Evolutionary conservation across 1,140 invertebrate species (phyloP), one percentile per base, ranked within the genome.

Genomic region (Hirudo medicinalis): DNA sequence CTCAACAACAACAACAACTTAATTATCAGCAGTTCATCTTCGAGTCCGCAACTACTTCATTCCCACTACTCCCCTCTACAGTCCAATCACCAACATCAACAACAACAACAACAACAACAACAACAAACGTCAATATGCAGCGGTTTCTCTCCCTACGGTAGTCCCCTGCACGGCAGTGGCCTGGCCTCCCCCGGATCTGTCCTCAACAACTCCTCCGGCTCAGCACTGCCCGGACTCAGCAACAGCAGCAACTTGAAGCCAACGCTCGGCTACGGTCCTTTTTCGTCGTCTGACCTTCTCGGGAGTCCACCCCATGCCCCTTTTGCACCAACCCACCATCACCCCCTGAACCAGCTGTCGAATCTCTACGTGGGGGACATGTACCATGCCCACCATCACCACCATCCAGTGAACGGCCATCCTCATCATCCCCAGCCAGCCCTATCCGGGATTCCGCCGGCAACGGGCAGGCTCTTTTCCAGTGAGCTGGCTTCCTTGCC

Each of bases 141-240:
- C 36, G 29, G 53, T 4, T 70, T 70, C 53, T 70, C 69, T 11
- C 67, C 67, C 6, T 70, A 70, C 69, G n/a, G 32, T 13, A 70
- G 69, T 49, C 49, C 69, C 19, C 69, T 70, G 13, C 69, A 43
- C 13, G 19, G 9, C 57, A 63, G 29, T 15, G 53, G n/a, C 11
- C 32, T 49, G 40, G 49, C 69, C 40, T 36, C 49, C 0, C n/a
- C 69, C n/a, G 22, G 20, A 3, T 36, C 43, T 15, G 67, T 2
- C 36, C 67, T 68, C 69, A 25, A 36, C 32, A 70, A 70, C 32
- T 49, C 69, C n/a, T 6, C 32, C 36, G 32, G 49, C 40, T 53
- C 69, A 9, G 40, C 40, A n/a, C 27, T 54, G 8, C 8, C 36
- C 40, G 40, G 36, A 6, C 40, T 40, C 57, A 63, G 19, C 57